Evolutionary conservation across 2,888 invertebrate species (phyloP).

Genomic region (Morpho achilles): DNA sequence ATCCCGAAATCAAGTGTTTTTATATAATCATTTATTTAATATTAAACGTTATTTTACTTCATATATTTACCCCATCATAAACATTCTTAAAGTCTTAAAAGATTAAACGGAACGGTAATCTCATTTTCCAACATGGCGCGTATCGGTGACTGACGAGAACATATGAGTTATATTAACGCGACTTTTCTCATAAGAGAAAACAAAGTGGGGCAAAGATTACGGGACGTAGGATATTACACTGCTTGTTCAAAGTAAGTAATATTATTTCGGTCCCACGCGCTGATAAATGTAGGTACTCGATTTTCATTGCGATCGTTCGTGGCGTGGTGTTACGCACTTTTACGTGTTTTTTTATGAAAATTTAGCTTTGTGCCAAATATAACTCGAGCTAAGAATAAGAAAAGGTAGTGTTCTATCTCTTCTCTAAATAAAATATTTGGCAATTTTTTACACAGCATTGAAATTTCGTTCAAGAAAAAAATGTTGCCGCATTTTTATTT

Average conservation of each 20-base stretch:
- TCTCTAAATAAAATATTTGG: slow-evolving; percentile 20
- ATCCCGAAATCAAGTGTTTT: too few relatives aligned
- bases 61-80: neutral
- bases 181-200: slow-evolving; percentile 25
- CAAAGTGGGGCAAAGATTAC: slow-evolving; percentile 26
- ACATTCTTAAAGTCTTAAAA: neutral
- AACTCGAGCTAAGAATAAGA: slow-evolving; percentile 17
- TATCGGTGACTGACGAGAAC: slow-evolving; percentile 17
- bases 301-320: slow-evolving; percentile 34
- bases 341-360: slow-evolving; percentile 33
- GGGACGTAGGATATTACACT: slow-evolving; percentile 23
- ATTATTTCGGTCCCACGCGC: slow-evolving; percentile 27
- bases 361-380: slow-evolving; percentile 25
- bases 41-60: too few relatives aligned
- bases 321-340: slow-evolving; percentile 16
- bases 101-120: slow-evolving; percentile 6
- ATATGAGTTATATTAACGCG: slow-evolving; percentile 20
- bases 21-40: too few relatives aligned
- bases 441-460: slow-evolving; percentile 22
- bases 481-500: neutral
- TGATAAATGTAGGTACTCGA: slow-evolving; percentile 36
- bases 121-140: neutral
- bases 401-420: slow-evolving; percentile 14
- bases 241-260: slow-evolving; percentile 28
- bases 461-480: slow-evolving; percentile 11